Base-by-base conservation (phyloP, 2,888 invertebrate species). In the Diaphora mendica region DNA sequence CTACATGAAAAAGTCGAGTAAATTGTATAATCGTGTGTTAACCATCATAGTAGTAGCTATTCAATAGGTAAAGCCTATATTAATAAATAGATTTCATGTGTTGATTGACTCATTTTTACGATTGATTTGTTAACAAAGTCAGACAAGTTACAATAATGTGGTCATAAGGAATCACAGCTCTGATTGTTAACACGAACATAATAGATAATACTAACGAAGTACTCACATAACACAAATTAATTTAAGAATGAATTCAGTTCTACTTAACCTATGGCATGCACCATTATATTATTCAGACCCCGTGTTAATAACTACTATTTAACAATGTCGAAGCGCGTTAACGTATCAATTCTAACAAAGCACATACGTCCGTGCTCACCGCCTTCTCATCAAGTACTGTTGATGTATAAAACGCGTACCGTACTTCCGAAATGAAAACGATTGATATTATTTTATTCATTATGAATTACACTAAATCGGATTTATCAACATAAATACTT, bases 211-310 rank as follows among this genome's bases (percentile, higher is more conserved):
- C 72, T 77, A 73, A 72, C 64, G 23, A 70, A 72, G 73, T 82
- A 79, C 77, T 76, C 78, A 79, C 73, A 77, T 77, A 76, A 78
- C 79, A 79, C 71, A 72, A 79, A 74, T 30, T 72, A 78, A 79
- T 78, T 74, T 66, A 75, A 79, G 39, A 75, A 79, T 77, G 82
- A 88, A 88, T 90, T 89, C 88, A 88, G 89, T 87, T 84, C 92
- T 93, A 93, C 91, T 92, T 94, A 94, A 82, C 81, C 93, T 94
- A 95, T 91, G 94, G 93, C 93, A 92, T 94, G 94, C 94, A 94
- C 94, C 93, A 90, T 89, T 91, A 89, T 88, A 86, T 89, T 89
- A 91, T 79, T 92, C 91, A 90, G 91, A 93, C 92, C 92, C 89
- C 91, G 92, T 89, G 86, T 90, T 89, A 90, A 85, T 89, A 88